phyloP scores from a whole-genome alignment of 2,113 vertebrate genomes.

The Pangasianodon gigas region DNA sequence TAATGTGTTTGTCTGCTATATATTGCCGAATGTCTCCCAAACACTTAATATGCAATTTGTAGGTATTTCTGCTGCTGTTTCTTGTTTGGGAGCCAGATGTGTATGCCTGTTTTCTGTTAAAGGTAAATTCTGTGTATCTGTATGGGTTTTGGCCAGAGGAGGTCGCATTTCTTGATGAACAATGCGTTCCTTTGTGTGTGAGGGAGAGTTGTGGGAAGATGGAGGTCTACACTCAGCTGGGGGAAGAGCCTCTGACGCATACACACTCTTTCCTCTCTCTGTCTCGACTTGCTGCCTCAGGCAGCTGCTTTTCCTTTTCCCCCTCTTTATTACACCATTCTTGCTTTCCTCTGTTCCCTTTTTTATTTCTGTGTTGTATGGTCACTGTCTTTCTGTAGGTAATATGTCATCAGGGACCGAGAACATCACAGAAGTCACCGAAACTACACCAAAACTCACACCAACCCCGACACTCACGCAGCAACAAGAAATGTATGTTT shows the following conservation, averaged over 20 bases:
- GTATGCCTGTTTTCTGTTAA: slow-evolving; percentile 3
- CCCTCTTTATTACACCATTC: not conserved
- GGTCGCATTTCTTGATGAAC: slow-evolving; percentile 49
- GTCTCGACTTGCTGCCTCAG: not conserved
- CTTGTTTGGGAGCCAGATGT: not conserved
- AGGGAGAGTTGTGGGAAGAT: slow-evolving; percentile 25
- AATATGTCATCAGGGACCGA: slow-evolving; percentile 63
- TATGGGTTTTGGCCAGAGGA: not conserved
- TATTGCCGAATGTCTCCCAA: not conserved
- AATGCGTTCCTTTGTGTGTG: slow-evolving; percentile 53
- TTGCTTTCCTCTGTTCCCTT: slow-evolving; percentile 11
- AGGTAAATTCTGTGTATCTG: slow-evolving; percentile 10
- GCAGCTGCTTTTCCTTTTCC: not conserved
- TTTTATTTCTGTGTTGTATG: not conserved
- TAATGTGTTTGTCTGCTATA: not conserved
- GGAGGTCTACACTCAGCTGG: slow-evolving; percentile 3
- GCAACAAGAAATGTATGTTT: slow-evolving; percentile 80
- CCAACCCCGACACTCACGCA: slow-evolving; percentile 68
- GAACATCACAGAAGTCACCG: slow-evolving; percentile 62
- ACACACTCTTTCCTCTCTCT: not conserved
- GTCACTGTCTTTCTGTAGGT: slow-evolving; percentile 49
- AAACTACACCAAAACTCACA: slow-evolving; percentile 59
- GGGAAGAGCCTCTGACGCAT: not conserved
- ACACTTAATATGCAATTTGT: not conserved
- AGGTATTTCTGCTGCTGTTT: not conserved